Base-by-base conservation (phyloP, 1,140 invertebrate species). In the Lysiphlebus fabarum region DNA sequence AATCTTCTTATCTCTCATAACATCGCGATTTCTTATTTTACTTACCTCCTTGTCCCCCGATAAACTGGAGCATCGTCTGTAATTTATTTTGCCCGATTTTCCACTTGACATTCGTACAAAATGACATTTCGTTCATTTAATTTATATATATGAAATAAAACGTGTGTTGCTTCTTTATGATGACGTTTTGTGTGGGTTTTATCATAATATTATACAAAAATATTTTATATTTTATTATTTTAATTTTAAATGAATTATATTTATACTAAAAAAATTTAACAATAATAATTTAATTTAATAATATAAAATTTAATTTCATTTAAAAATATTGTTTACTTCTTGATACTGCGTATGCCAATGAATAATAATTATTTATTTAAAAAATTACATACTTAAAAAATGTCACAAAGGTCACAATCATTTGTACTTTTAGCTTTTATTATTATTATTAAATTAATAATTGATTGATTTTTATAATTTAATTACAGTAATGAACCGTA, bases 81-180 rank as follows among this genome's bases (percentile, higher is more conserved):
- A 66, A 62, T 68, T 62, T 70, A 67, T 66, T 26, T 70, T 65
- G 65, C 62, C 67, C 68, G 65, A 74, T 74, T 74, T 74, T 73
- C 68, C 69, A 75, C 71, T 75, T 74, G 67, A 71, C 67, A 72
- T 71, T 71, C 65, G 65, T 63, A 53, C 54, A 53, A 40, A 53
- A 54, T 48, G 57, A 63, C 62, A 56, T 63, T 63, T 63, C 53
- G 57, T 56, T 17, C 47, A 54, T 59, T 63, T 63, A 58, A 49
- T 53, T n/a, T 37, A n/a, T 4, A 26, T 26, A 26, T 26, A 44
- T 45, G 53, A 45, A 45, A 49, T 43, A 38, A 50, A 56, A 59
- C 62, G 57, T 53, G 62, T 59, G 57, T 56, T 26, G 17, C 17
- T 26, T 26, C 17, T 26, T 63, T 37, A 26, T 45, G 56, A 55